Evolutionary conservation across 2,797 vertebrate species (phyloP).

Genomic region (Odontamblyopus lacepedii): DNA sequence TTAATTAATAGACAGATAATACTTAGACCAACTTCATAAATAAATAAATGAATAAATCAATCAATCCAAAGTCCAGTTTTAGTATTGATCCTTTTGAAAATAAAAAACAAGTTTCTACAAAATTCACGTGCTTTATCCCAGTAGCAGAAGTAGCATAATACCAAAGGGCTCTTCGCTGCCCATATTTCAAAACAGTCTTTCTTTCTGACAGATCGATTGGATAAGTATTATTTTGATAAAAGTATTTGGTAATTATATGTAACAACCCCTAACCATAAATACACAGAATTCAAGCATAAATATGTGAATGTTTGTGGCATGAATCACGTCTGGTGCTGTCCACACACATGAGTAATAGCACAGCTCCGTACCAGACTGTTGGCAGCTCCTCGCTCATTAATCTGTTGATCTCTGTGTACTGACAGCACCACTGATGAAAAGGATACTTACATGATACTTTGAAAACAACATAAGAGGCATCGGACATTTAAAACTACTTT

Average conservation of each 20-base stretch:
- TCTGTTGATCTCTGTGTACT: constrained; percentile 49
- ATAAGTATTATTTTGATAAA: constrained; percentile 28
- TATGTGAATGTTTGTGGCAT: constrained; percentile 47
- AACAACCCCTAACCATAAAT: constrained; percentile 44
- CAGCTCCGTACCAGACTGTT: constrained; percentile 39
- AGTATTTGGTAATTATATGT: constrained; percentile 37
- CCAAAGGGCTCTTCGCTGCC: too few relatives aligned
- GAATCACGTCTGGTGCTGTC: constrained; percentile 54
- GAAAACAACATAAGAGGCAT: constrained; percentile 59
- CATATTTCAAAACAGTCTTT: neutral
- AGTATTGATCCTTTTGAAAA: too few relatives aligned
- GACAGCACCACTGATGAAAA: constrained; percentile 68
- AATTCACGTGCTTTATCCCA: neutral
- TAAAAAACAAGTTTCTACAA: neutral
- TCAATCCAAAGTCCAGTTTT: too few relatives aligned
- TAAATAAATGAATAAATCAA: too few relatives aligned
- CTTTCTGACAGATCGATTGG: neutral
- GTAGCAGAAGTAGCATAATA: neutral
- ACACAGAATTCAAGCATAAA: constrained; percentile 25
- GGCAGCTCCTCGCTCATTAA: constrained; percentile 58
- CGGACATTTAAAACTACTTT: constrained; percentile 48
- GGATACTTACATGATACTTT: constrained; percentile 62
- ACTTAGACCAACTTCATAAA: too few relatives aligned
- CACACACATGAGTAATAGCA: constrained; percentile 47
- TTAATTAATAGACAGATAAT: too few relatives aligned